These are phyloP conservation scores for Parazoanthus atlanticus DNA, from an alignment of 92 coral and sea anemone species.

Conservation along the genomic window DNA sequence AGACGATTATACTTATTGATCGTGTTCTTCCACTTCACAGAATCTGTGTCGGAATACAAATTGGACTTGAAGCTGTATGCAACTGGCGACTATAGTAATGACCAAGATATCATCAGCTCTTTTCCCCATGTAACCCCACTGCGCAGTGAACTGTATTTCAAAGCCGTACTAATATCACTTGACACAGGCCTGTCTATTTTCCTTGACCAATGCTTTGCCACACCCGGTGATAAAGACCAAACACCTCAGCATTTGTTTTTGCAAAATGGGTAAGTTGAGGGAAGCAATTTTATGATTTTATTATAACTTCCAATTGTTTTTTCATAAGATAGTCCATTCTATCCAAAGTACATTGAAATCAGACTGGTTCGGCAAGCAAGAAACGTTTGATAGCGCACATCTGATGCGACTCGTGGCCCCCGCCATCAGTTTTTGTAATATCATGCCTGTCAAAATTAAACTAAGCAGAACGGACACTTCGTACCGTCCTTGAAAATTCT, in stretches of 20 bases:
- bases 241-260: not conserved
- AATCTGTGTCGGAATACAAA: not conserved
- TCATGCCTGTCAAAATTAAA: too few species aligned
- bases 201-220: not conserved
- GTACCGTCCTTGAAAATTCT: too few species aligned
- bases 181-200: not conserved
- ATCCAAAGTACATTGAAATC: too few species aligned
- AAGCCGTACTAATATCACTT: not conserved
- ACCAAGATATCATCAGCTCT: not conserved
- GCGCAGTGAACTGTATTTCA: not conserved
- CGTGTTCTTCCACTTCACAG: not conserved
- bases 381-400: too few species aligned
- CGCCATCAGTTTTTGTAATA: too few species aligned
- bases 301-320: too few species aligned
- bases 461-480: too few species aligned
- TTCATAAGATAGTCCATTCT: too few species aligned
- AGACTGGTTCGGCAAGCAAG: too few species aligned
- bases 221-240: not conserved
- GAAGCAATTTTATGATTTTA: too few species aligned
- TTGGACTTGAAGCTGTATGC: not conserved
- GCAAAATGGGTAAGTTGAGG: not conserved
- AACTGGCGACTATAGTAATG: not conserved
- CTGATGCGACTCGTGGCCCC: too few species aligned
- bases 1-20: not conserved
- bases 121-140: not conserved